A percentile compares a stretch with the other conserved stretches of the same genome.
These are phyloP conservation scores for Hephaestus fuliginosus DNA, from an alignment of 2,797 vertebrate species.

Conservation along the genomic window DNA sequence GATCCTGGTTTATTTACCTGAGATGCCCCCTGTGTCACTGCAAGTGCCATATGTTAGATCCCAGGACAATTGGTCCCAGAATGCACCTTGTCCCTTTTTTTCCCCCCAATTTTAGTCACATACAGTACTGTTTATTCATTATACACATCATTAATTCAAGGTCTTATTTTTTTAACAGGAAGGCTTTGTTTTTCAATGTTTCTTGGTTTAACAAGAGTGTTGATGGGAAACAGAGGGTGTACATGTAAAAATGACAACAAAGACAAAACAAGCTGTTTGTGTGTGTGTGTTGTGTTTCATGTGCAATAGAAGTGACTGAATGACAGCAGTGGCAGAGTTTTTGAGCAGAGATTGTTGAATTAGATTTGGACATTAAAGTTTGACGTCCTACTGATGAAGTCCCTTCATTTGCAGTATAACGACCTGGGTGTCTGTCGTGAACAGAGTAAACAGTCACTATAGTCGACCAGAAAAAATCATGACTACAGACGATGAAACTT, in stretches of 20 bases:
- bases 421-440: too few relatives aligned
- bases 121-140: neutral
- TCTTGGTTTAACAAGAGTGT: neutral
- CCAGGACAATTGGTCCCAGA: slow-evolving; percentile 64
- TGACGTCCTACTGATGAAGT: neutral
- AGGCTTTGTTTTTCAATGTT: neutral
- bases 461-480: too few relatives aligned
- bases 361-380: neutral
- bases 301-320: neutral
- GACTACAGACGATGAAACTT: too few relatives aligned
- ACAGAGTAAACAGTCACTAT: too few relatives aligned
- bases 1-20: slow-evolving; percentile 90
- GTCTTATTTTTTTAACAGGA: neutral
- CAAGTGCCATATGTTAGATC: slow-evolving; percentile 89
- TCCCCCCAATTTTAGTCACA: neutral
- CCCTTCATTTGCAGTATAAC: too few relatives aligned
- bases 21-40: slow-evolving; percentile 81
- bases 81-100: slow-evolving; percentile 26
- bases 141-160: neutral
- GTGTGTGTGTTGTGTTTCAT: neutral
- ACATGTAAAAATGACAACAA: neutral
- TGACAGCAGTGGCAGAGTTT: neutral
- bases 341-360: neutral
- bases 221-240: neutral
- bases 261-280: neutral